These are phyloP conservation scores for Caenorhabditis remanei DNA, from an alignment of 1,140 invertebrate genomes.

Conservation along the genomic window DNA sequence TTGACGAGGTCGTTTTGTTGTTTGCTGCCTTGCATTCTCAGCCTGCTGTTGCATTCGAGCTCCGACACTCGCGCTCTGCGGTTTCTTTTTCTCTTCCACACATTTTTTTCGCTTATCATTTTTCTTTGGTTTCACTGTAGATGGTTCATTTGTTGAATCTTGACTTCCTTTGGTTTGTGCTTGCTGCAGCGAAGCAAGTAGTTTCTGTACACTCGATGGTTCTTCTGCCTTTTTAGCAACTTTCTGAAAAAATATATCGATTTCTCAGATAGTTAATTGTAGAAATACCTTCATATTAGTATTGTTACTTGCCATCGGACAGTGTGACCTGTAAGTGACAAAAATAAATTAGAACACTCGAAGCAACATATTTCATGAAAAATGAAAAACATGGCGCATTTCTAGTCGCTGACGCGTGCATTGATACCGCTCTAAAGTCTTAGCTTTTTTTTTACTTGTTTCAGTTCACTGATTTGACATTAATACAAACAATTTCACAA, in stretches of 20 bases:
- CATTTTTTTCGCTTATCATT: background rate
- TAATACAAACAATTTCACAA: too few relatives aligned
- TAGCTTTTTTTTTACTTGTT: too few relatives aligned
- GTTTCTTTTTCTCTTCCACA: background rate
- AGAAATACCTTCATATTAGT: conserved; percentile 11
- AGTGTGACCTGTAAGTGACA: too few relatives aligned
- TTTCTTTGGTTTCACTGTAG: conserved; percentile 9
- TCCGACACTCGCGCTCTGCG: background rate
- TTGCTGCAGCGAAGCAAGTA: conserved; percentile 26
- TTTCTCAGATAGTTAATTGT: background rate
- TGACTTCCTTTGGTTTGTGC: background rate
- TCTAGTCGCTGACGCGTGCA: too few relatives aligned
- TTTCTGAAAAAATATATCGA: conserved; percentile 10
- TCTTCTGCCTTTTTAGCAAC: background rate
- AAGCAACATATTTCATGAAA: too few relatives aligned
- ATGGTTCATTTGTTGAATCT: background rate
- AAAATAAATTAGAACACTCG: too few relatives aligned
- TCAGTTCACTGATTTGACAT: too few relatives aligned
- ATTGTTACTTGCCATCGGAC: conserved; percentile 5
- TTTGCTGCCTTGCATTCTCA: background rate
- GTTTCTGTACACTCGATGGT: conserved; percentile 27
- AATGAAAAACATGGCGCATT: too few relatives aligned
- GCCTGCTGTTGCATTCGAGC: conserved; percentile 43
- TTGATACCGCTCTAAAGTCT: too few relatives aligned
- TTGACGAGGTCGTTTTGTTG: background rate